Evolutionary conservation across 2,797 vertebrate species (phyloP), one percentile per base, ranked within the genome.

Genomic region (Sebastes trivittatus): DNA sequence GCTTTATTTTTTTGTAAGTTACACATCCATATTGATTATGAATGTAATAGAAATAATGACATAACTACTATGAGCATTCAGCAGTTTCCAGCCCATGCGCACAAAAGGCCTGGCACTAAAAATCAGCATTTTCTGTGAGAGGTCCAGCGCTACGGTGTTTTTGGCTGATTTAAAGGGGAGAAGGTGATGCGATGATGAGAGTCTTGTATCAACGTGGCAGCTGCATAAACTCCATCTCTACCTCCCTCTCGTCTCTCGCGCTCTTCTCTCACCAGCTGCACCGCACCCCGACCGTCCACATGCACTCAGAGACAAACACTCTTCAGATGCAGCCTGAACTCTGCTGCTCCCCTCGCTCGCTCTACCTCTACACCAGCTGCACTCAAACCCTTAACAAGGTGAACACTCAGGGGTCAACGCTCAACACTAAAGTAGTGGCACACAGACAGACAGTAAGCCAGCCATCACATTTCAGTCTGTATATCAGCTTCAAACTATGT

Each of bases 311-410:
- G 90, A 94, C 92, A 94, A 93, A 94, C 92, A 86, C 94, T 91
- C 94, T 93, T 94, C 93, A 94, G 94, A 94, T 77, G 87, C 79
- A 88, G 93, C 83, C 93, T 93, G 93, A 94, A 93, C 94, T 90
- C 88, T 89, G 87, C 87, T 81, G 89, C 89, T 88, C 90, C 84
- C 83, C 89, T 89, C 89, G 56, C 92, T 91, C 46, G 46, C 92
- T 87, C 87, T 89, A 88, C 83, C 86, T 90, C 92, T 82, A 84
- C 90, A 92, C 89, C 94, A 95, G 94, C 94, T 95, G 95, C 95
- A 95, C 92, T 94, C 93, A 94, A 92, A 93, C 89, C 93, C 94
- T 94, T 91, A 93, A 95, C 89, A 88, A 91, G 93, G 92, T 92
- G 90, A 94, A 90, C 87, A 89, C 91, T 88, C 91, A 81, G 87